Evolutionary conservation across 2,113 vertebrate genomes (phyloP).

Genomic region (Melierax canorus): DNA sequence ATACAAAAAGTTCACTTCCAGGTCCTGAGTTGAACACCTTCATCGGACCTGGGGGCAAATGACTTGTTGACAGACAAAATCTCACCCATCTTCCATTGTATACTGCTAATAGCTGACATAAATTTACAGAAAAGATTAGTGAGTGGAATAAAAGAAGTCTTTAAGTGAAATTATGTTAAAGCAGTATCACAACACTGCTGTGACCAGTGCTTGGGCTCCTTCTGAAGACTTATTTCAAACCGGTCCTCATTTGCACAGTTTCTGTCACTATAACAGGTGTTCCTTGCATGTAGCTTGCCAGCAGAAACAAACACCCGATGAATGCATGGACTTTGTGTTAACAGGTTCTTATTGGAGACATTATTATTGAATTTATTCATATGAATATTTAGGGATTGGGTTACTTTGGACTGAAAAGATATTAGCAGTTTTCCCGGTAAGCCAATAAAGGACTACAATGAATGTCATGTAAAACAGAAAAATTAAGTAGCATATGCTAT

Average conservation of each 20-base stretch:
- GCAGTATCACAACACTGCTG: neutral
- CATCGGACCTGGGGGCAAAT: neutral
- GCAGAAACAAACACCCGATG: neutral
- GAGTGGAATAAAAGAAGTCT: neutral
- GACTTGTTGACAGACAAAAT: neutral
- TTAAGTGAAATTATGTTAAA: neutral
- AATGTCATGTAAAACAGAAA: neutral
- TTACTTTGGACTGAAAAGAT: slow-evolving; percentile 4
- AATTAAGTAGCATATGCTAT: neutral
- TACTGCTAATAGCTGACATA: neutral
- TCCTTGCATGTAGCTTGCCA: neutral
- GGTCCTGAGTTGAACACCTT: neutral
- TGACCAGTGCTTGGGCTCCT: neutral
- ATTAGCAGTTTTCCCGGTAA: neutral
- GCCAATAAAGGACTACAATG: neutral
- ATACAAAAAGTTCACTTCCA: neutral
- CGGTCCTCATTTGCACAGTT: neutral
- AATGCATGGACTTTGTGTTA: neutral
- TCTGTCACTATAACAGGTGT: neutral
- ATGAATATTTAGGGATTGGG: neutral
- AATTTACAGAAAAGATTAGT: neutral
- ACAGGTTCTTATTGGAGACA: neutral
- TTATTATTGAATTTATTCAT: neutral
- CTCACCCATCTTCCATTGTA: neutral
- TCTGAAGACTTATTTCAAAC: neutral